Conservation (phyloP, 2,797 vertebrate species). For the Alosa sapidissima region DNA sequence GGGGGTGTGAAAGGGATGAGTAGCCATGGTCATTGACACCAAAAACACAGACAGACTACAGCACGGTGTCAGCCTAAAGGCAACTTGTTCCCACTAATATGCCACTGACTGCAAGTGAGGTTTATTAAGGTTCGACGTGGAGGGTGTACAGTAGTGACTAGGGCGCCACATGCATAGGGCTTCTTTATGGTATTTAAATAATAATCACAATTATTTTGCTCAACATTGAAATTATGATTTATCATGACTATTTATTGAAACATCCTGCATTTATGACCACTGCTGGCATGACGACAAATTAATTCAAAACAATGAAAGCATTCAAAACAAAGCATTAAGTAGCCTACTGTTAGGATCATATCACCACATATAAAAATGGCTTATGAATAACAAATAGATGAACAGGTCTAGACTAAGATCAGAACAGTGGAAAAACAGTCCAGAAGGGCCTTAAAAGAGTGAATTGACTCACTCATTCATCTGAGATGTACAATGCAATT, state of each 20-base stretch:
- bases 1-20: constrained; percentile 28
- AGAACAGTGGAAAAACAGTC: no score
- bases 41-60: constrained; percentile 3
- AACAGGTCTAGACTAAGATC: not conserved
- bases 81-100: not conserved
- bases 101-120: not conserved
- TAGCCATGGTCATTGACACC: not conserved
- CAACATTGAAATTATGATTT: no score
- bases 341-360: no score
- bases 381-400: not conserved
- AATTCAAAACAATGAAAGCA: no score
- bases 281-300: no score
- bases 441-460: not conserved
- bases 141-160: no score
- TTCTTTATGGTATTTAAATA: no score
- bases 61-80: not conserved
- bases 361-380: not conserved
- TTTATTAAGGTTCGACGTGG: not conserved
- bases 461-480: not conserved
- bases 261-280: no score
- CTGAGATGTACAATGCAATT: not conserved
- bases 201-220: no score
- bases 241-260: no score
- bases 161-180: no score
- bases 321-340: no score